Evolutionary conservation across 2,888 invertebrate genomes (phyloP).

Genomic region (Nematopogon swammerdamellus): DNA sequence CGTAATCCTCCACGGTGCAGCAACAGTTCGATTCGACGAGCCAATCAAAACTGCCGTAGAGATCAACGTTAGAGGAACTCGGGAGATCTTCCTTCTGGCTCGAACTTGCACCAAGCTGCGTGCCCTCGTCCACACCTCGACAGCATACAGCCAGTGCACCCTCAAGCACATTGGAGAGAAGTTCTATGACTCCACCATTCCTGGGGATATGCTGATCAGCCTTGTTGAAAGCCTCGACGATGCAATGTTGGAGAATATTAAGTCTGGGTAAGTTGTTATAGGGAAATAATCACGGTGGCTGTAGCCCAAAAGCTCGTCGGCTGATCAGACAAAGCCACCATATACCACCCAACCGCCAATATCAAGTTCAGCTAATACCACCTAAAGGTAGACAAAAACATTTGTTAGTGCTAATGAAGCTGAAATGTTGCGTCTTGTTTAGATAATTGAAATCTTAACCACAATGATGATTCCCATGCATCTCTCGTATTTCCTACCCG

Average conservation of each 20-base stretch:
- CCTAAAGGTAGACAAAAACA: no score
- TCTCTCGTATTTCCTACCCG: no score
- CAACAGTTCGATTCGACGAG: constrained; percentile 53
- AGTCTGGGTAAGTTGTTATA: constrained; percentile 56
- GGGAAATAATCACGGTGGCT: background rate
- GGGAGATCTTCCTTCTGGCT: constrained; percentile 38
- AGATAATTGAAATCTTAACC: no score
- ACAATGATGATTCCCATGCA: no score
- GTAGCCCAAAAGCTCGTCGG: no score
- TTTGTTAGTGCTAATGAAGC: no score
- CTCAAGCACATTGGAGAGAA: constrained; percentile 61
- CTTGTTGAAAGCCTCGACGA: constrained; percentile 68
- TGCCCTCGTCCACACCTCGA: constrained; percentile 82
- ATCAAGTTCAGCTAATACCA: no score
- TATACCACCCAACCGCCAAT: no score
- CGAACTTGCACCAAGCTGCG: constrained; percentile 29
- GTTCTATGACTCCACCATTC: constrained; percentile 50
- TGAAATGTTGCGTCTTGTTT: no score
- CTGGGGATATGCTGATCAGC: constrained; percentile 59
- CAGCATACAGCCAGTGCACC: constrained; percentile 82
- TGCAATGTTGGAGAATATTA: constrained; percentile 61
- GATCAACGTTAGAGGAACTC: constrained; percentile 45
- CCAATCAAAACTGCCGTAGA: constrained; percentile 36
- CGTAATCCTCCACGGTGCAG: constrained; percentile 50
- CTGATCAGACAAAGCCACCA: no score